Conservation (phyloP, 2,113 vertebrate genomes). For the Tonatia bakeri region DNA sequence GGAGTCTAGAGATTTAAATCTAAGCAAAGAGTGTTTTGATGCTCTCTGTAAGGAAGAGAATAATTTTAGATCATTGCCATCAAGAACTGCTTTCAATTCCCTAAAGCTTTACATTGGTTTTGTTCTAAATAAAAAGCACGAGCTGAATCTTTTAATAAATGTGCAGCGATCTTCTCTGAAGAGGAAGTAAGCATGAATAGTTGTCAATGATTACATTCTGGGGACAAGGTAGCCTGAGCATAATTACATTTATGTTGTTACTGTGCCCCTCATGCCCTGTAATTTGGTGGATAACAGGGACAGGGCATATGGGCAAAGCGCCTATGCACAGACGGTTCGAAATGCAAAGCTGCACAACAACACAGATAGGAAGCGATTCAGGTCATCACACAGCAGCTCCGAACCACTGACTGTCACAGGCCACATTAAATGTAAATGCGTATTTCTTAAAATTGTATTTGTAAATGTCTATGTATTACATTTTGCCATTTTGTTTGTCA, state of each 20-base stretch:
- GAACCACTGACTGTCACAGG: neutral
- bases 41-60: neutral
- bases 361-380: slow-evolving; percentile 27
- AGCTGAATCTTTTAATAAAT: slow-evolving; percentile 36
- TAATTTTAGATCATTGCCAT: neutral
- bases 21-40: neutral
- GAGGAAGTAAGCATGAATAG: slow-evolving; percentile 54
- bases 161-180: slow-evolving; percentile 48
- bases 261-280: slow-evolving; percentile 47
- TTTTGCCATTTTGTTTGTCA: neutral
- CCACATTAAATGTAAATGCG: neutral
- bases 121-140: slow-evolving; percentile 35
- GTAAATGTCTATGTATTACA: neutral
- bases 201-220: slow-evolving; percentile 36
- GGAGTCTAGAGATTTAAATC: neutral
- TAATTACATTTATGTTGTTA: slow-evolving; percentile 65
- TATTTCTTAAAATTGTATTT: slow-evolving; percentile 16
- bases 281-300: slow-evolving; percentile 42
- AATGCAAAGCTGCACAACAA: slow-evolving; percentile 32
- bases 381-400: slow-evolving; percentile 23
- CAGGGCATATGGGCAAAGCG: neutral
- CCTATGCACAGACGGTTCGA: slow-evolving; percentile 30
- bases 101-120: neutral
- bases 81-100: slow-evolving; percentile 10
- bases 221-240: slow-evolving; percentile 35